Evolutionary conservation across 2,113 vertebrate genomes (phyloP), one percentile per base, ranked within the genome.

Genomic region (Gallinago paraguaiae): DNA sequence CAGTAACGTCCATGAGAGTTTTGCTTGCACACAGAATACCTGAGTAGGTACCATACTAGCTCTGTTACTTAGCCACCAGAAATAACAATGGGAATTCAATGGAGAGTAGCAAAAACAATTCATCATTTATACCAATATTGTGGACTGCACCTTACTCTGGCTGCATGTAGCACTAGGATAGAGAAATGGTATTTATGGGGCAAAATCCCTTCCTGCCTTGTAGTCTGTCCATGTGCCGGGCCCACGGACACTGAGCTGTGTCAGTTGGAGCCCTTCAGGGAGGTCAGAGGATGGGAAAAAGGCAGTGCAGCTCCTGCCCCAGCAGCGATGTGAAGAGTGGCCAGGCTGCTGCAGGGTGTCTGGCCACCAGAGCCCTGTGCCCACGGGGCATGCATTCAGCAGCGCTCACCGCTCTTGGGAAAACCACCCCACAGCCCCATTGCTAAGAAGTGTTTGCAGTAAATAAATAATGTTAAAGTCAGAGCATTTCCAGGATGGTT

Each of bases 321-420:
- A 10, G 75, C 53, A 71, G 30, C 0, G 2, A 35, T 39, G 33
- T 17, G 13, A 56, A 13, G 33, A 68, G 53, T 4, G 63, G 20
- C 48, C 2, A 1, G 35, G 51, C 39, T 24, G 27, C 7, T 18
- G 7, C 23, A 70, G 68, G 41, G 54, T 11, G 12, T 25, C 57
- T 41, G 23, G 33, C 35, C 53, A 10, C 4, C 5, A 3, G 1
- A 41, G 18, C 57, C 39, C 65, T 13, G 13, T 39, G 43, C 35
- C 33, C 13, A 1, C 37, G 13, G 1, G 18, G 17, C 1, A 2
- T 59, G 57, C 31, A 2, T 75, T 74, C 14, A 2, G 46, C 27
- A 56, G 56, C 5, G 4, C 41, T 51, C 79, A 10, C 0, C 0
- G 0, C 10, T 60, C 37, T 10, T 77, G 46, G 31, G 75, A 67